Base-by-base conservation (phyloP, 1,140 invertebrate genomes). In the Ladona fulva region DNA sequence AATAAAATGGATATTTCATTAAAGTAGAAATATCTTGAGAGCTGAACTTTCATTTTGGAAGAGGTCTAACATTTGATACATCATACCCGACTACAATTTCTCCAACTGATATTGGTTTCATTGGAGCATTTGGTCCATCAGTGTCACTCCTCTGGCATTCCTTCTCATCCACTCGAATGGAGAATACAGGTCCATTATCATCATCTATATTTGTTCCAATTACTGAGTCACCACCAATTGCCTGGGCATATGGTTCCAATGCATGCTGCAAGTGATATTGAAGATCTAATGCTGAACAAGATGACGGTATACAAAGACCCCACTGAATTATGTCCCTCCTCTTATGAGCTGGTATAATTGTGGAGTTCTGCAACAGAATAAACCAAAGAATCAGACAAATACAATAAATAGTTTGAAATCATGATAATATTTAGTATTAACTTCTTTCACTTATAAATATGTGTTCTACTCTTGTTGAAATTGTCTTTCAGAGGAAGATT, bases 241-340 rank as follows among this genome's bases (percentile, higher is more conserved):
- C 24, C 16, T 16, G 1, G 19, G 24, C 74, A 16, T 19, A 16
- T 6, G 74, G 74, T 19, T 25, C 24, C 24, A 75, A 10, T 19
- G 37, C 29, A 42, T 25, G 24, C 74, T 42, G 24, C 74, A 75
- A 75, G 24, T 75, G 74, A 10, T 82, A 78, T 22, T 86, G 82
- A 16, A 90, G 84, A n/a, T 90, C 87, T 0, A 82, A 77, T 0
- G 86, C 82, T 0, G 82, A 80, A 79, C 89, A 90, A 0, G 86
- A 85, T 0, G 84, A 83, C 0, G 89, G 89, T 7, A 88, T 84
- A 80, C 89, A 90, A 37, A 87, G 83, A 0, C 87, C 89, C 84
- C 88, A 85, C 52, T 87, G 85, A 24, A 89, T 75, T 24, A 84
- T 79, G 79, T 88, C 86, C 16, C 87, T 79, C 7, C 84, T 81